Evolutionary conservation across 2,797 vertebrate species (phyloP).

Genomic region (Muraenolepis orangiensis): DNA sequence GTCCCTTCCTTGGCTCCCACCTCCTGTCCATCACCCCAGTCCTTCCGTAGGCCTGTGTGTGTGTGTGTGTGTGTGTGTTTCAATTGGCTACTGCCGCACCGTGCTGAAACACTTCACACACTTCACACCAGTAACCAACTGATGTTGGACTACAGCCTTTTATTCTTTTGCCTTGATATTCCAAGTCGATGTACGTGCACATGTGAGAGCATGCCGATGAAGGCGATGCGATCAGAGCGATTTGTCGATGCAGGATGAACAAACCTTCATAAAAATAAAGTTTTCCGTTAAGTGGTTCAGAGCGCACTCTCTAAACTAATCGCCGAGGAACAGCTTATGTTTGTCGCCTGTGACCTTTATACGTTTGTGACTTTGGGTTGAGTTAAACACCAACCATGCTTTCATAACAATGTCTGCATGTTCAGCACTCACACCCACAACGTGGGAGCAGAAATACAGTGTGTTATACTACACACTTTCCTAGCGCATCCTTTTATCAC

Average conservation of each 20-base stretch:
- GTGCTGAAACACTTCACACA: not conserved
- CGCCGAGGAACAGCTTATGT: not conserved
- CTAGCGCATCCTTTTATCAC: no score
- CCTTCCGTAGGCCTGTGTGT: not conserved
- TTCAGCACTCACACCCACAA: no score
- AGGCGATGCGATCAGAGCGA: not conserved
- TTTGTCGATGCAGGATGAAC: not conserved
- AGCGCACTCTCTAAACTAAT: not conserved
- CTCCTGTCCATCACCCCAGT: not conserved
- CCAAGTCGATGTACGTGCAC: not conserved
- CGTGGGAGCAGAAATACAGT: no score
- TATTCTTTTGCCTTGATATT: not conserved
- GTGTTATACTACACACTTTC: no score
- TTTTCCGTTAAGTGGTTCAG: no score
- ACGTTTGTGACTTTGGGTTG: not conserved
- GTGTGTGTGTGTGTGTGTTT: not conserved
- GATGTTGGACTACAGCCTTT: not conserved
- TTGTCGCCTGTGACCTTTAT: not conserved
- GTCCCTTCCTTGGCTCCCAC: not conserved
- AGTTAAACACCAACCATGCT: not conserved
- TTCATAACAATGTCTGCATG: no score
- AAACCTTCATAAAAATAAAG: not conserved
- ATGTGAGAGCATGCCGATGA: not conserved
- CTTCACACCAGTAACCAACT: no score
- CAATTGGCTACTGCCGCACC: not conserved